phyloP scores from a whole-genome alignment of 2,113 vertebrate species.

The Todiramphus chloris region DNA sequence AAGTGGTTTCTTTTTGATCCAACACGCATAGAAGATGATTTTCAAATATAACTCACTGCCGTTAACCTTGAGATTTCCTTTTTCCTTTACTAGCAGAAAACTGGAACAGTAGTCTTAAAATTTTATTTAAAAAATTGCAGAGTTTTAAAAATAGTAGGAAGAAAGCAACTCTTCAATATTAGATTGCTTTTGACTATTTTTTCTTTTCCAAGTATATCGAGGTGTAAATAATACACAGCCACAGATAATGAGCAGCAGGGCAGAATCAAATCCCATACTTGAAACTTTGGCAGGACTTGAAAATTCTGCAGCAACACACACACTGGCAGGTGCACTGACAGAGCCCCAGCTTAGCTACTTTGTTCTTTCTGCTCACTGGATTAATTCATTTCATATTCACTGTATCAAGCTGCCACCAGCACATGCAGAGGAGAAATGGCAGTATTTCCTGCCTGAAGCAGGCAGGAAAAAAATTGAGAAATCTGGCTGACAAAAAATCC shows the following conservation, averaged over 20 bases:
- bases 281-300: conserved; percentile 15
- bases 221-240: background rate
- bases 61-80: conserved; percentile 41
- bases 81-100: conserved; percentile 52
- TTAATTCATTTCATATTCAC: background rate
- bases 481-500: background rate
- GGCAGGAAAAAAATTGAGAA: background rate
- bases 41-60: conserved; percentile 64
- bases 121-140: conserved; percentile 9
- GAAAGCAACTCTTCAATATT: background rate
- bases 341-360: background rate
- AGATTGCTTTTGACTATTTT: background rate
- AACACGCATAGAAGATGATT: background rate
- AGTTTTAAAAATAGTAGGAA: conserved; percentile 31
- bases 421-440: background rate
- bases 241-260: background rate
- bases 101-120: conserved; percentile 39
- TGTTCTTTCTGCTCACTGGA: background rate
- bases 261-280: background rate
- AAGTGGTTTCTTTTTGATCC: conserved; percentile 60
- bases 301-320: background rate
- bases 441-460: background rate
- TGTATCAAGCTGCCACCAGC: background rate
- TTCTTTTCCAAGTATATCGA: background rate
- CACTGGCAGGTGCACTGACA: background rate